Base-by-base conservation (phyloP, 2,797 vertebrate species). In the Capromys pilorides region DNA sequence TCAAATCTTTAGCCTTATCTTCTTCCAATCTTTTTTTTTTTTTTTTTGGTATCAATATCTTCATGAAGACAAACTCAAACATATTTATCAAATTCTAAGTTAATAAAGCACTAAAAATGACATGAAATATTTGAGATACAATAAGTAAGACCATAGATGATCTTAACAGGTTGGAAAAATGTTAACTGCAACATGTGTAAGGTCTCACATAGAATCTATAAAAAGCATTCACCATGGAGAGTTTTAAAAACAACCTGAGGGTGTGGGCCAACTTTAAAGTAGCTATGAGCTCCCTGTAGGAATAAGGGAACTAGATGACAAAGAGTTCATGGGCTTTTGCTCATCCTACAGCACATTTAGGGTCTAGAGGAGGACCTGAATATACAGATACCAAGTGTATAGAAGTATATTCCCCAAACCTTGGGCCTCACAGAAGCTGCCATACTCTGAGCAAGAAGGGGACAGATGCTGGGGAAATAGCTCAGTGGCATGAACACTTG, bases 41-140 rank as follows among this genome's bases (percentile, higher is more conserved):
- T 91, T 86, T 54, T 54, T 54, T 54, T 54, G 79, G 36, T 54
- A 54, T 75, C 73, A 77, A 41, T 88, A 78, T 54, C 67, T 88
- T 94, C 36, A 75, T 36, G 24, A 92, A 95, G 93, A 90, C 24
- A 93, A 39, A 95, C 0, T 82, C 51, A 85, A 92, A 88, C 39
- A 87, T 78, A 7, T 79, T 88, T 49, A 86, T 79, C 71, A 73
- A 81, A 95, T 80, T 93, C 86, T 87, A 83, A 33, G 54, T 78
- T 95, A 92, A 89, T 9, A 77, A 7, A 90, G 64, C 54, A 41
- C 49, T 89, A n/a, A 92, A 92, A 94, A 90, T 54, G 41, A 64
- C 77, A 90, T 45, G 21, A 93, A 88, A 83, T 71, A 95, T 51
- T 73, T 86, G 57, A 93, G 64, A 79, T 28, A 89, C 24, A 90